Evolutionary conservation across 2,888 invertebrate species (phyloP).

Genomic region (Hyposoter dolosus): DNA sequence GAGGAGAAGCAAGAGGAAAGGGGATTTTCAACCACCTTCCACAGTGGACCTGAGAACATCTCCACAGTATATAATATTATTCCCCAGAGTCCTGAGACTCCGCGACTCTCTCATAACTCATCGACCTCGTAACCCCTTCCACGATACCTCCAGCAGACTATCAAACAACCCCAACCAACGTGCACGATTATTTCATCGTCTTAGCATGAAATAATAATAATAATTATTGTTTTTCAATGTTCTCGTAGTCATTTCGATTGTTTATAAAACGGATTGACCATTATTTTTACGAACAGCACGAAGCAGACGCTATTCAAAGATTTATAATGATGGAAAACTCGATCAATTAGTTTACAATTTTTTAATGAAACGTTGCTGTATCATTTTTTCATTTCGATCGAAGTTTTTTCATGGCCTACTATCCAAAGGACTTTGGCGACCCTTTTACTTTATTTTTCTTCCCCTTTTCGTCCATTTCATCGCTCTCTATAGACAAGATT

Average conservation of each 20-base stretch:
- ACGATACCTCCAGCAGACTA: slow-evolving; percentile 30
- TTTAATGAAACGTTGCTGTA: neutral
- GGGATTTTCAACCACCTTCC: slow-evolving; percentile 59
- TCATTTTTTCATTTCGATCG: too few species aligned
- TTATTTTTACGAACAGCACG: neutral
- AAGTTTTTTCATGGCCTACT: slow-evolving; percentile 16
- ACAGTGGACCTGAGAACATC: slow-evolving; percentile 43
- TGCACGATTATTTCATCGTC: slow-evolving; percentile 33
- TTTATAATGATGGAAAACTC: neutral
- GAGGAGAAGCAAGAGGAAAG: slow-evolving; percentile 22
- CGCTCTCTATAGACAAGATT: slow-evolving; percentile 5
- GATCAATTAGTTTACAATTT: slow-evolving; percentile 1
- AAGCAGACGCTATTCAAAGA: neutral
- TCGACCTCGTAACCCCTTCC: slow-evolving; percentile 59
- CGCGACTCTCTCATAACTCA: slow-evolving; percentile 65
- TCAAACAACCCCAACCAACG: slow-evolving; percentile 50
- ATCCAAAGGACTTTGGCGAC: slow-evolving; percentile 14
- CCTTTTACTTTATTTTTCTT: neutral
- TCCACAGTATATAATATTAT: slow-evolving; percentile 42
- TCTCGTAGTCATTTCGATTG: neutral
- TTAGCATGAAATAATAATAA: slow-evolving; percentile 8
- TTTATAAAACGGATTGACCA: neutral
- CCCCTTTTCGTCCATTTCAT: slow-evolving; percentile 1
- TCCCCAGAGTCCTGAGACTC: slow-evolving; percentile 63
- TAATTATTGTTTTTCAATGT: slow-evolving; percentile 13